Conservation (phyloP, 2,797 vertebrate species). For the Sylvia borin region DNA sequence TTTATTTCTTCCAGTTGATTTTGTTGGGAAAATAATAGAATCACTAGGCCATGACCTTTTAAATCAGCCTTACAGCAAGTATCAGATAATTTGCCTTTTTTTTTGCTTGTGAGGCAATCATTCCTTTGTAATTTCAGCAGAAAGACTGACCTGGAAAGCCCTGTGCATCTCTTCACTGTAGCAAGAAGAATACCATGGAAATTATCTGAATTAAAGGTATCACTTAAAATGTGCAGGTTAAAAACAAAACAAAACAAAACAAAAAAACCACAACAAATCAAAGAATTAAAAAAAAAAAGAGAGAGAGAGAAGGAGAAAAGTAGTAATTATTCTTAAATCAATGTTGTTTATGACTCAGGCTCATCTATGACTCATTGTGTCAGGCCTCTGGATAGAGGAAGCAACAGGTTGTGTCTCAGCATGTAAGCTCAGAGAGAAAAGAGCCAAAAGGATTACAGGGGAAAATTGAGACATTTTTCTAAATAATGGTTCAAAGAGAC, state of each 20-base stretch:
- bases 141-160: background rate
- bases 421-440: background rate
- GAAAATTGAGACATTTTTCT: background rate
- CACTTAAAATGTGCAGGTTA: background rate
- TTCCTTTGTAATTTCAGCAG: background rate
- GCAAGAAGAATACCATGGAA: background rate
- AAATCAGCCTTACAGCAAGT: background rate
- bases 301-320: background rate
- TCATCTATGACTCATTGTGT: background rate
- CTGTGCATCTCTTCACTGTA: background rate
- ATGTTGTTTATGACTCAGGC: rapidly evolving
- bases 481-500: background rate
- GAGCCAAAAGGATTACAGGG: background rate
- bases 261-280: background rate
- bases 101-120: background rate
- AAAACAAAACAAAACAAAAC: background rate
- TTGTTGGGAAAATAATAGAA: background rate
- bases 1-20: background rate
- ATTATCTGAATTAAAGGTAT: background rate
- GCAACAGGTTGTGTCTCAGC: background rate
- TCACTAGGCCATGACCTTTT: background rate
- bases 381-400: rapidly evolving
- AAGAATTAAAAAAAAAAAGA: too few relatives aligned
- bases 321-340: background rate
- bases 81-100: background rate